A percentile compares a stretch with the other conserved stretches of the same genome.
These are phyloP conservation scores for Zaprionus capensis DNA, from an alignment of 1,140 invertebrate genomes.

Conservation along the genomic window DNA sequence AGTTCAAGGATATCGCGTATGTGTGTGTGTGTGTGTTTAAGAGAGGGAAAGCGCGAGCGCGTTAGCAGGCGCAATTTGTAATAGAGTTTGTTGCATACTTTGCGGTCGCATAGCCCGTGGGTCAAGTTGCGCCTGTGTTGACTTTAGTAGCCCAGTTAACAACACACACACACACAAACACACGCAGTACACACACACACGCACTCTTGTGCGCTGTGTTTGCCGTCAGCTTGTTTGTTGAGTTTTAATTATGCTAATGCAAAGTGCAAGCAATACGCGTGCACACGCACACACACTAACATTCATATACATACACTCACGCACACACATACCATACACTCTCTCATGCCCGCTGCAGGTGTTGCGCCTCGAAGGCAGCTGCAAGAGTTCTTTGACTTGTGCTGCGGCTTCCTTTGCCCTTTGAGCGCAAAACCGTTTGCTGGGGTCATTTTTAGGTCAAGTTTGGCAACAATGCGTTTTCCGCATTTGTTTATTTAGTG, in stretches of 20 bases:
- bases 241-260: conserved; percentile 83
- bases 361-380: conserved; percentile 46
- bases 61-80: conserved; percentile 33
- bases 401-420: conserved; percentile 20
- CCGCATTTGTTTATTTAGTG: conserved; percentile 43
- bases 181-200: background rate
- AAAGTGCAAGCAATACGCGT: conserved; percentile 48
- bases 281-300: conserved; percentile 22
- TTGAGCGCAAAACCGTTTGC: conserved; percentile 3
- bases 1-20: conserved; percentile 74
- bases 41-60: background rate
- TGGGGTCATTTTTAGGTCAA: conserved; percentile 34
- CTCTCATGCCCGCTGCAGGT: conserved; percentile 26
- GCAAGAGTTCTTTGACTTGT: conserved; percentile 51
- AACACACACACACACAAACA: conserved; percentile 14
- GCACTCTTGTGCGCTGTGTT: conserved; percentile 32
- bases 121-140: conserved; percentile 68
- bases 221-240: conserved; percentile 57
- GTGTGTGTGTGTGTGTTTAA: conserved; percentile 4
- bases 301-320: background rate
- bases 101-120: conserved; percentile 57
- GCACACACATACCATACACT: conserved; percentile 10
- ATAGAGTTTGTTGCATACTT: conserved; percentile 68
- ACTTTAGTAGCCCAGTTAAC: conserved; percentile 68
- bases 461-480: conserved; percentile 31